Evolutionary conservation across 23 tunicate species (phyloP).

Genomic region (Botrylloides violaceus): DNA sequence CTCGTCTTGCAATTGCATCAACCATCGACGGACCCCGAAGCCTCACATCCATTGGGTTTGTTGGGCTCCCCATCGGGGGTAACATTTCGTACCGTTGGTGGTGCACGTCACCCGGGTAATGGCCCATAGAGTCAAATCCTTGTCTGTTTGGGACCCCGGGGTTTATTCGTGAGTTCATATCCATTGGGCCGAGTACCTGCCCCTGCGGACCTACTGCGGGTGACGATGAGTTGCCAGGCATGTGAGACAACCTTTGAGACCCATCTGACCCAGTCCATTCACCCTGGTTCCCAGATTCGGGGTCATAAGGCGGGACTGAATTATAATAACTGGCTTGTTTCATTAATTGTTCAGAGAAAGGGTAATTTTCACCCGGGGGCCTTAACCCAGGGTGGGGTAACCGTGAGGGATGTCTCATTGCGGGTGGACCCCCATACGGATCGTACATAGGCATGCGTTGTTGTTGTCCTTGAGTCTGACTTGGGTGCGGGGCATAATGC

Average conservation of each 20-base stretch:
- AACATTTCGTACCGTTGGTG: slow-evolving; percentile 6
- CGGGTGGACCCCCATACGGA: slow-evolving; percentile 14
- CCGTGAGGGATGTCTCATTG: slow-evolving; percentile 17
- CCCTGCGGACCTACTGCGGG: slow-evolving; percentile 16
- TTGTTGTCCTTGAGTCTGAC: slow-evolving; percentile 5
- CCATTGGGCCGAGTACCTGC: not conserved
- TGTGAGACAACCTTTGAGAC: slow-evolving; percentile 11
- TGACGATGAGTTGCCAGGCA: slow-evolving; percentile 14
- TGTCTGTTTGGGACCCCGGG: not conserved
- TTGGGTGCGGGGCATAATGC: not conserved
- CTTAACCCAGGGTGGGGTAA: slow-evolving; percentile 19
- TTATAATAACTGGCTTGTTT: slow-evolving; percentile 54
- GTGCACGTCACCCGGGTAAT: not conserved
- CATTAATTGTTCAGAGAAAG: slow-evolving; percentile 80
- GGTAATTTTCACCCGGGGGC: slow-evolving; percentile 31
- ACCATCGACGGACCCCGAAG: slow-evolving; percentile 31
- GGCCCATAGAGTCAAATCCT: slow-evolving; percentile 2
- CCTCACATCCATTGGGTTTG: slow-evolving; percentile 6
- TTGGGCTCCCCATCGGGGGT: slow-evolving; percentile 27
- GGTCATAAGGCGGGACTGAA: slow-evolving; percentile 4
- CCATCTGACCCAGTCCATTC: slow-evolving; percentile 25
- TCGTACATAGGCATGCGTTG: slow-evolving; percentile 25
- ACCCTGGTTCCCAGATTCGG: not conserved
- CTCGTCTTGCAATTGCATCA: slow-evolving; percentile 73
- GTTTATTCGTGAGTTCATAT: slow-evolving; percentile 5